Evolutionary conservation across 2,888 invertebrate genomes (phyloP).

Genomic region (Metellina segmentata): DNA sequence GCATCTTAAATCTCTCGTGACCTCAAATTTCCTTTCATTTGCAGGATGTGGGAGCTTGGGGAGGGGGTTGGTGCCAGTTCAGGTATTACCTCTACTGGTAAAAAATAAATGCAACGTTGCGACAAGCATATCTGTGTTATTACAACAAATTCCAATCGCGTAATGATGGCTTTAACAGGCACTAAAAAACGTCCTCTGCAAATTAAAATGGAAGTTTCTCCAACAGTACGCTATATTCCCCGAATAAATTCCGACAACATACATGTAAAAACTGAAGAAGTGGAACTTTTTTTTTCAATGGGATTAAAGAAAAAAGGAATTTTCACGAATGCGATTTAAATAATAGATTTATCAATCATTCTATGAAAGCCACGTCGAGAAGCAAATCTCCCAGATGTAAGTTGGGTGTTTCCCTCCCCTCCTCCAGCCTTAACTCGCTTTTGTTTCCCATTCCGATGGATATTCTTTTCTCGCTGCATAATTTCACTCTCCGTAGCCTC

Average conservation of each 20-base stretch:
- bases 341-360: conserved; percentile 67
- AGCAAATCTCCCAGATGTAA: conserved; percentile 45
- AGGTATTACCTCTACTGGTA: too few species aligned
- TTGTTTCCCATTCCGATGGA: neutral
- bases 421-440: conserved; percentile 11
- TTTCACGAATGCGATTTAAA: conserved; percentile 54
- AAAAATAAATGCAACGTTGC: too few species aligned
- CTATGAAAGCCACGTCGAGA: conserved; percentile 37
- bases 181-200: neutral
- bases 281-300: neutral
- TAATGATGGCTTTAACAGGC: too few species aligned
- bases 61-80: too few species aligned
- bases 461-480: conserved; percentile 26
- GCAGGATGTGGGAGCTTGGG: too few species aligned
- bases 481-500: conserved; percentile 3
- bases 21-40: too few species aligned
- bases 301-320: conserved; percentile 9
- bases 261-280: neutral
- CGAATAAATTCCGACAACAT: neutral
- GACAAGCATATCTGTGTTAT: too few species aligned
- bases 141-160: too few species aligned
- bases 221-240: neutral
- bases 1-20: too few species aligned
- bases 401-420: neutral
- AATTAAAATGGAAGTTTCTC: neutral